Percentiles rank a stretch among this genome's conserved stretches.
Conservation (phyloP, 2,888 invertebrate species). For the Lutraria lutraria region DNA sequence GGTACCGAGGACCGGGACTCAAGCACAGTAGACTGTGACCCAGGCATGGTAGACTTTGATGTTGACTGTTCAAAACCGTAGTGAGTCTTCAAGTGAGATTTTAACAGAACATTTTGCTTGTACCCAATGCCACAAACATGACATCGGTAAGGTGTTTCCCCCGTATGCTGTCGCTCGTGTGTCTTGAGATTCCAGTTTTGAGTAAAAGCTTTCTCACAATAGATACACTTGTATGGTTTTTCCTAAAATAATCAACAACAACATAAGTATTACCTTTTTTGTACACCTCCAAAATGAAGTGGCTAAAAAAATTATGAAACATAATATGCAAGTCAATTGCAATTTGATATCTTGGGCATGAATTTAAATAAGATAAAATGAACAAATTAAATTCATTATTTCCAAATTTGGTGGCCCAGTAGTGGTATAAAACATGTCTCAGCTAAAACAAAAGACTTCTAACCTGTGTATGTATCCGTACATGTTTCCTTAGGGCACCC, state of each 20-base stretch:
- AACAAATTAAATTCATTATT: no score
- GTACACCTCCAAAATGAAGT: no score
- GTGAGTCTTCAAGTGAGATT: conserved; percentile 53
- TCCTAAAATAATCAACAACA: conserved; percentile 42
- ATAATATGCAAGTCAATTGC: no score
- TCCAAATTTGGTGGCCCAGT: no score
- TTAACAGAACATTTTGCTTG: conserved; percentile 57
- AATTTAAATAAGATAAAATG: no score
- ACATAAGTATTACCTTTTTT: background rate
- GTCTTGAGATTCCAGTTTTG: conserved; percentile 62
- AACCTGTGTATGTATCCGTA: conserved; percentile 56
- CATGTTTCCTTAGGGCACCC: conserved; percentile 51
- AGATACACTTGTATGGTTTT: conserved; percentile 54
- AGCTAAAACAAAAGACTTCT: background rate
- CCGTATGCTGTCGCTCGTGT: conserved; percentile 59
- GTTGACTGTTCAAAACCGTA: background rate
- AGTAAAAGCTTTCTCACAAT: conserved; percentile 55
- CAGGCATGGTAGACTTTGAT: background rate
- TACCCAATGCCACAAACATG: conserved; percentile 51
- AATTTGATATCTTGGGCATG: no score
- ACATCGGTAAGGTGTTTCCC: conserved; percentile 57
- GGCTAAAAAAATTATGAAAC: no score
- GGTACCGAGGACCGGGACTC: no score
- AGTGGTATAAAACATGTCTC: no score
- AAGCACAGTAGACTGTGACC: background rate